Conservation (phyloP, 2,113 vertebrate genomes). For the Miniopterus natalensis region DNA sequence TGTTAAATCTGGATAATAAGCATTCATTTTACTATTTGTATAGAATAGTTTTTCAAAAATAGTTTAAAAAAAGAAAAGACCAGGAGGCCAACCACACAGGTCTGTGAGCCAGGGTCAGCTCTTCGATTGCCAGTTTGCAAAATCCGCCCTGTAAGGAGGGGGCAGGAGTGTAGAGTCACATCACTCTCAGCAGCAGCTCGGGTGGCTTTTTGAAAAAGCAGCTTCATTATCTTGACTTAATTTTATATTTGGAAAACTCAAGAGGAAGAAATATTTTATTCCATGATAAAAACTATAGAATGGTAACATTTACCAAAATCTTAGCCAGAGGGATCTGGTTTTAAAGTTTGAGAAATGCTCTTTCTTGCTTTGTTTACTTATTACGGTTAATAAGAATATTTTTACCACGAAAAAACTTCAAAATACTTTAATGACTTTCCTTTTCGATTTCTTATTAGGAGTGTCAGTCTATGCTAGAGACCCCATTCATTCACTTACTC, state of each 20-base stretch:
- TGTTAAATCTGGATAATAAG: neutral
- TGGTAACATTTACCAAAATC: neutral
- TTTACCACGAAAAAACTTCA: conserved; percentile 18
- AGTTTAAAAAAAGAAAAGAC: neutral
- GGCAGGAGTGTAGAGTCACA: accelerated
- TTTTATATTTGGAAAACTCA: conserved; percentile 26
- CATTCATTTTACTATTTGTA: neutral
- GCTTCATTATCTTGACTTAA: neutral
- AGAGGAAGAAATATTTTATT: neutral
- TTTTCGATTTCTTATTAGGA: neutral
- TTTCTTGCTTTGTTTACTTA: conserved; percentile 1
- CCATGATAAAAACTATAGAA: neutral
- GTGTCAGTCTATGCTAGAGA: neutral
- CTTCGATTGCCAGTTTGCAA: neutral
- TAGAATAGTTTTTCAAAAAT: neutral
- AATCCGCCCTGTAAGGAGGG: neutral
- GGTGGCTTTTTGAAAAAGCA: neutral
- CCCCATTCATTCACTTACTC: neutral
- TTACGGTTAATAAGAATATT: conserved; percentile 19
- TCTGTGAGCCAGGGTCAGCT: neutral
- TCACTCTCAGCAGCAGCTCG: neutral
- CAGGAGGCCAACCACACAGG: neutral
- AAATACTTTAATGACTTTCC: neutral
- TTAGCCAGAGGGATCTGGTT: neutral
- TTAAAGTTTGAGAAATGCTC: conserved; percentile 27